Evolutionary conservation across 2,888 invertebrate species (phyloP).

Genomic region (Chymomyza amoena): DNA sequence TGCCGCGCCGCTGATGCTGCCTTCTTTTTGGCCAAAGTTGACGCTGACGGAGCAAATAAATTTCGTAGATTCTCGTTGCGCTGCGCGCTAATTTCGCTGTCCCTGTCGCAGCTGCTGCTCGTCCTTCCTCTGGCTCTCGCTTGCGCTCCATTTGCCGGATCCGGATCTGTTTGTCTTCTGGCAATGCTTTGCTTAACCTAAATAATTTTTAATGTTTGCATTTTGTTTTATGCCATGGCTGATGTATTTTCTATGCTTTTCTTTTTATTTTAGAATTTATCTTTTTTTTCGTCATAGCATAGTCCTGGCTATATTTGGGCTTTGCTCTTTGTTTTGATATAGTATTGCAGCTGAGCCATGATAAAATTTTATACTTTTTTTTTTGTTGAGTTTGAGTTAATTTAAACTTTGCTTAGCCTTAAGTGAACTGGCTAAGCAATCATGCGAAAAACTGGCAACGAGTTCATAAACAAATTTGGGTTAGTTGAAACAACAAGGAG

Average conservation of each 20-base stretch:
- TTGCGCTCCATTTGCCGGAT: conserved; percentile 33
- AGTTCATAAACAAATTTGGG: conserved; percentile 3
- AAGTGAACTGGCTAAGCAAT: conserved; percentile 19
- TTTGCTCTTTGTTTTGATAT: not conserved
- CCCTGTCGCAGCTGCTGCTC: conserved; percentile 20
- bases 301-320: not conserved
- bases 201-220: conserved; percentile 59
- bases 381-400: conserved; percentile 6
- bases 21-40: conserved; percentile 47
- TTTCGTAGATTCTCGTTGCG: conserved; percentile 74
- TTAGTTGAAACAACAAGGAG: not conserved
- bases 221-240: conserved; percentile 23
- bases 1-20: conserved; percentile 29
- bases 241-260: conserved; percentile 29
- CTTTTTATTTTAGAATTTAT: conserved; percentile 9
- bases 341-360: conserved; percentile 5
- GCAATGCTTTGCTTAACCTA: conserved; percentile 66
- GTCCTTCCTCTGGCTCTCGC: conserved; percentile 14
- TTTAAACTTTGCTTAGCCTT: conserved; percentile 7
- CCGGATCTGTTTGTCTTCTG: conserved; percentile 33
- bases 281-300: not conserved
- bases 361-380: not conserved
- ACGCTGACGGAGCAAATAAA: conserved; percentile 64
- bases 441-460: conserved; percentile 15
- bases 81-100: conserved; percentile 51